These are phyloP conservation scores for Aurelia sp. DNA, from an alignment of 30 jellyfish, hydroid and myxozoan genomes.

Conservation along the genomic window DNA sequence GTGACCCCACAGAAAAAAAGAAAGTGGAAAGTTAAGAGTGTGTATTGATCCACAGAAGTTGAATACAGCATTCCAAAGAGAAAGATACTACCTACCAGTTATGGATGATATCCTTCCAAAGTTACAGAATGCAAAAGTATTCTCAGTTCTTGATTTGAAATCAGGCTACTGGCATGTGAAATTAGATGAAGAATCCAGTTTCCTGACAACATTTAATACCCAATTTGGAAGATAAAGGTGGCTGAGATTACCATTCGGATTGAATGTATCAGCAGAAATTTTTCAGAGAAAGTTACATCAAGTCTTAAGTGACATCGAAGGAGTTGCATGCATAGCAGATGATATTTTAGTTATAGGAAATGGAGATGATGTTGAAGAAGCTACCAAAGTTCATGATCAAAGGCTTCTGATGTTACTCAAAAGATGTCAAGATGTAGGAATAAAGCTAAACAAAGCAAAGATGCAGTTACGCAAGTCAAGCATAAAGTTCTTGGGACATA, in stretches of 20 bases:
- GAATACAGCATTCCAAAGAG: conserved; percentile 56
- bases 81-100: conserved; percentile 49
- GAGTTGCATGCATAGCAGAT: too few species aligned
- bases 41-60: conserved; percentile 65
- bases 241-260: not conserved
- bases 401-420: conserved; percentile 27
- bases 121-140: conserved; percentile 58
- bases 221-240: conserved; percentile 58
- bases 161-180: conserved; percentile 67
- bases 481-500: conserved; percentile 58
- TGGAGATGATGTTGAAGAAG: too few species aligned
- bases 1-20: conserved; percentile 46
- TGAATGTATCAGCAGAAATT: too few species aligned
- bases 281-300: too few species aligned
- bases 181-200: conserved; percentile 50
- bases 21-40: conserved; percentile 47
- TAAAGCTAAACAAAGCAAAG: conserved; percentile 57
- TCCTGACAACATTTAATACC: conserved; percentile 56
- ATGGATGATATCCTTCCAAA: conserved; percentile 63
- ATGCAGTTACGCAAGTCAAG: conserved; percentile 43
- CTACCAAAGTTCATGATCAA: conserved; percentile 33
- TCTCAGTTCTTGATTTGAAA: conserved; percentile 64
- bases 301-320: too few species aligned
- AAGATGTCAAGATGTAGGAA: conserved; percentile 41
- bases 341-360: too few species aligned